Evolutionary conservation across 2,888 invertebrate species (phyloP), one percentile per base, ranked within the genome.

Genomic region (Apotomis betuletana): DNA sequence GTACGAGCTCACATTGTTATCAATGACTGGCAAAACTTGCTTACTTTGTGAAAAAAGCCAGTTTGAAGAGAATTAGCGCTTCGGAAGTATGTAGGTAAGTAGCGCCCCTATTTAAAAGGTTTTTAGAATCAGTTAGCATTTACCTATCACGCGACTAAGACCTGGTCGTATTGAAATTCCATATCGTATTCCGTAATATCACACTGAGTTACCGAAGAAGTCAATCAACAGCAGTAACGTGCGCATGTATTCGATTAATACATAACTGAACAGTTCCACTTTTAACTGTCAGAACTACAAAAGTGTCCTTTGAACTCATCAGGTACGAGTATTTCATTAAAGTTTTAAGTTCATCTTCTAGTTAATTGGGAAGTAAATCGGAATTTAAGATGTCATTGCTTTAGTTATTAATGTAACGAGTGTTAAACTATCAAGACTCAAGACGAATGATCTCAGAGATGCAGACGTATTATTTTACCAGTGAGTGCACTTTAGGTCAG

Each of bases 11-110:
- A 38, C 58, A 59, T 72, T 72, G 72, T 72, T 52, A 27, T 75
- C 75, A 72, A 80, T 87, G 87, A 87, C 79, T 83, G 80, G 86
- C 84, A 81, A 78, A 76, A 82, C 60, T 54, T 60, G 59, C 52
- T 67, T 61, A 49, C 27, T 62, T 70, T 65, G 67, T 52, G 58
- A 15, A 62, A 72, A 61, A 62, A 54, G 52, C 36, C 67, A 63
- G 72, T 67, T 46, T 44, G 44, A 41, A 57, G 38, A 51, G 51
- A 62, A 46, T 68, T 55, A 68, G 58, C 67, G 72, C 52, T 54
- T 68, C 52, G 15, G 57, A 67, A 67, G 62, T 62, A 60, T 52
- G 72, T 62, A 60, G 58, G 72, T 67, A 62, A 51, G 44, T 49
- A 54, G 44, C 15, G 59, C 54, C 46, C 41, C 12, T 38, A n/a